A percentile compares a stretch with the other conserved stretches of the same genome.
Evolutionary conservation across 2,797 vertebrate genomes (phyloP).

Genomic region (Gymnoscopelus braueri): DNA sequence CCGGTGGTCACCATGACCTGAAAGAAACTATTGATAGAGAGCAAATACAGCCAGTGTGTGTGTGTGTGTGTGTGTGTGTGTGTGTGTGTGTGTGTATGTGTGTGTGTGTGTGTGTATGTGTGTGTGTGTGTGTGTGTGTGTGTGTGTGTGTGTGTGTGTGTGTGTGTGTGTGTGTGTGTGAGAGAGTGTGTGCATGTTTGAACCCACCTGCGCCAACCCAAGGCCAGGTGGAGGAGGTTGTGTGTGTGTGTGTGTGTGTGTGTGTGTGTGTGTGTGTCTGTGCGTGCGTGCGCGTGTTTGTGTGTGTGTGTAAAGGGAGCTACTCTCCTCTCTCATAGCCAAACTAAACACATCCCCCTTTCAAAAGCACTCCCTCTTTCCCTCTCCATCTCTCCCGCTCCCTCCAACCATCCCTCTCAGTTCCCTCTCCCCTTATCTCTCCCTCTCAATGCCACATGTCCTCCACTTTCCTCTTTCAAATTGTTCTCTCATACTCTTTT

Average conservation of each 20-base stretch:
- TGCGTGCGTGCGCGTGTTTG: too few relatives aligned
- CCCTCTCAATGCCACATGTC: conserved; percentile 27
- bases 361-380: not conserved
- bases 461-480: conserved; percentile 39
- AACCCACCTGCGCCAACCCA: conserved; percentile 60
- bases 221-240: conserved; percentile 55
- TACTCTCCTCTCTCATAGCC: conserved; percentile 1
- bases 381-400: not conserved
- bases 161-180: too few relatives aligned
- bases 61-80: not conserved
- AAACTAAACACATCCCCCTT: too few relatives aligned
- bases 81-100: conserved; percentile 27
- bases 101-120: conserved; percentile 16
- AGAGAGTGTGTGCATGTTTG: not conserved
- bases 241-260: conserved; percentile 6
- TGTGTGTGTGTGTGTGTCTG: not conserved
- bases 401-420: not conserved
- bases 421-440: conserved; percentile 4
- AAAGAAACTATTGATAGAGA: conserved; percentile 48
- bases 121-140: conserved; percentile 12
- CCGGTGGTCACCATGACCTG: conserved; percentile 24
- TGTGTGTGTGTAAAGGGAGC: conserved; percentile 18
- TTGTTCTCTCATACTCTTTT: not conserved
- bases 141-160: conserved; percentile 2
- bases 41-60: conserved; percentile 40